Base-by-base conservation (phyloP, 2,888 invertebrate species). In the Abscondita cerata region DNA sequence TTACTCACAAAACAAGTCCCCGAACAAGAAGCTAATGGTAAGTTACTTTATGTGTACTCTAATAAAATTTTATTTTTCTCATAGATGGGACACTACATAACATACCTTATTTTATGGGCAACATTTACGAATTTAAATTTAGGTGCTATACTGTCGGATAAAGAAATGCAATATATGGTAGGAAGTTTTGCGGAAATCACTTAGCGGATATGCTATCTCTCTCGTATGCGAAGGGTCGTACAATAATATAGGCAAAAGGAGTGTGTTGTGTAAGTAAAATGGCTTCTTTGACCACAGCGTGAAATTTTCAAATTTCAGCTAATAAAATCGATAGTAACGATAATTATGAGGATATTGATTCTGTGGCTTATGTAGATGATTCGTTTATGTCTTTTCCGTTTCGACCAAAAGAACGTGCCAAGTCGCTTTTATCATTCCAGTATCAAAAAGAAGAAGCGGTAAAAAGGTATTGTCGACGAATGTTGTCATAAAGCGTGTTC, bases 401-500 rank as follows among this genome's bases (percentile, higher is more conserved):
- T 19, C 25, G 31, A 6, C 31, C 48, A 5, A 25, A 33, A 25
- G 48, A 48, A 15, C 25, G 31, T 6, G 48, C 48, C 9, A 25
- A 48, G 9, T 48, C 48, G 16, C 12, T 48, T 20, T 12, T 48
- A 48, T 13, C 16, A 11, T 12, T 48, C 8, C 31, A 48, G 12
- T 48, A 31, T 25, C 48, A 33, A 31, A 48, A 48, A 19, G 48
- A 11, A 44, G 18, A n/a, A 19, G 18, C 18, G n/a, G 19, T 18
- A 44, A 44, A 44, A 44, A n/a, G 44, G 44, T 18, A 19, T 44
- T 9, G 44, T 44, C 3, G 48, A 33, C 16, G 63, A 63, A 55
- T 63, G 63, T 25, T 63, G 63, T 46, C 56, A 59, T 51, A 63
- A 63, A 55, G n/a, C 63, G 9, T 63, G 63, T 16, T 40, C 55